Percentiles rank a stretch among this genome's conserved stretches.
These are phyloP conservation scores for Anas platyrhynchos DNA, from an alignment of 2,113 vertebrate genomes.

Conservation along the genomic window DNA sequence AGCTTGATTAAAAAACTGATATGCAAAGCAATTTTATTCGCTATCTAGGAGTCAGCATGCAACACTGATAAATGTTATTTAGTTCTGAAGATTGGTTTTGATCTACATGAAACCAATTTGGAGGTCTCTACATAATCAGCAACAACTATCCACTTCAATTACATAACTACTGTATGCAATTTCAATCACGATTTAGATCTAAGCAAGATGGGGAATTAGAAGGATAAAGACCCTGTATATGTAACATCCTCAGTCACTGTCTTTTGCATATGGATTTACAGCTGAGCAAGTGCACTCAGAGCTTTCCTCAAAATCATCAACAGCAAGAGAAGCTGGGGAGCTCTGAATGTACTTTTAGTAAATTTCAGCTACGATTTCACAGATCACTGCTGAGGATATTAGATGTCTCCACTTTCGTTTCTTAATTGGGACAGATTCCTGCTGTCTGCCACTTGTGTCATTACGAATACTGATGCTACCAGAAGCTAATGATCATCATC, in stretches of 20 bases:
- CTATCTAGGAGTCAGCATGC: not conserved
- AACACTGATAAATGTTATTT: not conserved
- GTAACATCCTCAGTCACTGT: not conserved
- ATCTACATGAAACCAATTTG: not conserved
- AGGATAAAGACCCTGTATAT: not conserved
- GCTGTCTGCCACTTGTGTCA: not conserved
- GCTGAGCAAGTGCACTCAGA: not conserved
- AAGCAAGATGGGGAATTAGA: not conserved
- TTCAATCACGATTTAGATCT: not conserved
- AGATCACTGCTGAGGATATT: not conserved
- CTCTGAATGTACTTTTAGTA: not conserved
- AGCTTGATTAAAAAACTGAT: not conserved
- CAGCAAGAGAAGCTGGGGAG: not conserved
- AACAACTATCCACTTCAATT: not conserved
- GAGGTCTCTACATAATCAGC: not conserved
- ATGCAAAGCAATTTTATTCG: not conserved
- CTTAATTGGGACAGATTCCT: not conserved
- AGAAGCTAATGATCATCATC: not conserved
- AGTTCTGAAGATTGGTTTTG: not conserved
- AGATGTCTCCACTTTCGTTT: not conserved
- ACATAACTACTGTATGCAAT: not conserved
- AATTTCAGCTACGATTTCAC: not conserved
- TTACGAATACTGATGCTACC: not conserved
- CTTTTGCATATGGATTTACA: constrained; percentile 9
- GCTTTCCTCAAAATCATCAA: not conserved